Evolutionary conservation across 1,140 invertebrate genomes (phyloP).

Genomic region (Cepaea nemoralis): DNA sequence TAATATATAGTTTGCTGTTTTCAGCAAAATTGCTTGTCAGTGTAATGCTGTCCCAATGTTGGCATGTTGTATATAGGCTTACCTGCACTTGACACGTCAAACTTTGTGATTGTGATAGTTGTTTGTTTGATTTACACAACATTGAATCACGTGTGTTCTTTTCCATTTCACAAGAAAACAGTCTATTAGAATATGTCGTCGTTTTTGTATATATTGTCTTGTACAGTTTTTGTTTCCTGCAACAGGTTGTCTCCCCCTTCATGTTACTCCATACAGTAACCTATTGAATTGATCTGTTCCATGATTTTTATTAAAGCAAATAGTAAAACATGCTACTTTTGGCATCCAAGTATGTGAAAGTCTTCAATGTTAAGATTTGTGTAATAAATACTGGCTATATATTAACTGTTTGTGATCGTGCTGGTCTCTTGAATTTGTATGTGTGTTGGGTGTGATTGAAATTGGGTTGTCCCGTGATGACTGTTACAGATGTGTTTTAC

Average conservation of each 20-base stretch:
- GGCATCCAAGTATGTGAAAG: constrained; percentile 35
- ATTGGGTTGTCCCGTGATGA: no score
- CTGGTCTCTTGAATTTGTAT: neutral
- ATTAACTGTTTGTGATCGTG: constrained; percentile 6
- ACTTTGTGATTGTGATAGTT: neutral
- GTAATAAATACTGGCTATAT: constrained; percentile 42
- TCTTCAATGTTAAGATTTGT: constrained; percentile 38
- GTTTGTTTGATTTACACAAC: neutral
- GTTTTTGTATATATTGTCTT: neutral
- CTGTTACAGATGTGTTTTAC: no score
- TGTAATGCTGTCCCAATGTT: neutral
- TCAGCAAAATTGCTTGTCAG: neutral
- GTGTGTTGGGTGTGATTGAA: neutral
- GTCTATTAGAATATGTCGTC: neutral
- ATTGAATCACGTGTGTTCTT: neutral
- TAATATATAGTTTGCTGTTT: no score
- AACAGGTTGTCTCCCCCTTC: neutral
- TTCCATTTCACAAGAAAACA: constrained; percentile 20
- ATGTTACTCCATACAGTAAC: constrained; percentile 31
- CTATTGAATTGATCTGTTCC: constrained; percentile 19
- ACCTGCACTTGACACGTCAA: neutral
- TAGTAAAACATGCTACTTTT: constrained; percentile 22
- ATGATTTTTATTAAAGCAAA: constrained; percentile 33
- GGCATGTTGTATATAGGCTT: neutral
- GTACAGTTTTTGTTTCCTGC: constrained; percentile 21